Conservation (phyloP, 2,113 vertebrate species). For the Propithecus coquereli region DNA sequence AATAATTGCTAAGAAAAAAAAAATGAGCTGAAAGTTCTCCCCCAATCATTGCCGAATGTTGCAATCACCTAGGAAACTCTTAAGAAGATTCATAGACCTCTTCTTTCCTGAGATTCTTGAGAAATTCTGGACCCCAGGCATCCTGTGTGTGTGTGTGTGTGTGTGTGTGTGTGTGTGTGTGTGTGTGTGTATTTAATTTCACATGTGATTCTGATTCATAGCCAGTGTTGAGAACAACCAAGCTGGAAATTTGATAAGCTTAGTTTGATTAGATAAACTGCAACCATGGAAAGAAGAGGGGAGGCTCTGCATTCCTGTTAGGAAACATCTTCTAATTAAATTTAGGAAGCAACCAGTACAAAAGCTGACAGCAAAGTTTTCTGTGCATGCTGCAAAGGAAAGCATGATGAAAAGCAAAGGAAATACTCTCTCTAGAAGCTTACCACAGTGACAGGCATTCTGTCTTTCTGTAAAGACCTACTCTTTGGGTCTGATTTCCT, state of each 20-base stretch:
- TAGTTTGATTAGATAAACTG: conserved; percentile 11
- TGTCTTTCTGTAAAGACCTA: background rate
- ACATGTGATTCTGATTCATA: background rate
- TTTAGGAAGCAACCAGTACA: background rate
- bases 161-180: background rate
- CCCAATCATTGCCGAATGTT: background rate
- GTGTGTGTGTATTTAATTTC: background rate
- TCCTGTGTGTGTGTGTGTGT: background rate
- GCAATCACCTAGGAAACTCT: background rate
- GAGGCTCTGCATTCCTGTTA: background rate
- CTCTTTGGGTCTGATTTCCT: background rate
- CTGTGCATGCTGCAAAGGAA: background rate
- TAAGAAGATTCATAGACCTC: background rate
- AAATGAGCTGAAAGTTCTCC: background rate
- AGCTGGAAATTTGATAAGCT: conserved; percentile 11
- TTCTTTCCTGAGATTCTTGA: background rate
- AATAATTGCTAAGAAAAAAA: background rate
- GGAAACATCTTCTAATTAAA: conserved; percentile 20
- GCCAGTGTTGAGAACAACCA: background rate
- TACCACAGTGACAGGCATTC: background rate
- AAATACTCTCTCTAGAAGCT: background rate
- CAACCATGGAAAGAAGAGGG: background rate
- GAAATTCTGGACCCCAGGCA: background rate
- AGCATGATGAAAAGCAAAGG: background rate
- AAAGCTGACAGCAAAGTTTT: background rate